Conservation (phyloP, 2,888 invertebrate species). For the Himalopsyche japonica region DNA sequence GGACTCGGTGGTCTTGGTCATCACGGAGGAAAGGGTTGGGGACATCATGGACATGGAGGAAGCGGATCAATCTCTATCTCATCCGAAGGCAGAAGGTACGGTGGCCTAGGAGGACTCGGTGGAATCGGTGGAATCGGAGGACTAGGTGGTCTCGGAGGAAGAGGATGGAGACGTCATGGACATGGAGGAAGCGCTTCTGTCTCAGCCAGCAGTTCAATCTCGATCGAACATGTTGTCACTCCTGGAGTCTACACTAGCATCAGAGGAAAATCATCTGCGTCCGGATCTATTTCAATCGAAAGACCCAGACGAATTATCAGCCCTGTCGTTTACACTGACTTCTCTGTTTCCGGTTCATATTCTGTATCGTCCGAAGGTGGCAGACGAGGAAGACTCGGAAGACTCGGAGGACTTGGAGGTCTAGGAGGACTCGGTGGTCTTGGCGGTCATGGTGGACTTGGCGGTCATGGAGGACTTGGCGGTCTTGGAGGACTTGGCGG, state of each 20-base stretch:
- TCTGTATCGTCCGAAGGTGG: background rate
- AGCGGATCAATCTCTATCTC: background rate
- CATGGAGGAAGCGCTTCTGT: background rate
- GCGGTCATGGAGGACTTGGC: background rate
- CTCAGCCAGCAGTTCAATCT: slow-evolving; percentile 7
- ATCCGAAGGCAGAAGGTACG: background rate
- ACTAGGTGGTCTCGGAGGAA: background rate
- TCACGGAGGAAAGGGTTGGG: background rate
- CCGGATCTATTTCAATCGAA: background rate
- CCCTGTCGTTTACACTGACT: slow-evolving; percentile 7
- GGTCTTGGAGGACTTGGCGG: background rate
- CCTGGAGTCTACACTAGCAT: background rate
- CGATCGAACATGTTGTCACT: background rate
- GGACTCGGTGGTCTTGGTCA: background rate
- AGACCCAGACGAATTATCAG: background rate
- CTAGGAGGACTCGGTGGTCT: background rate
- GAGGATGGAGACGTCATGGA: too few species aligned
- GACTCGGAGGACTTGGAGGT: background rate
- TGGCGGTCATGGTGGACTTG: background rate
- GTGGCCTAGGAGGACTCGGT: background rate
- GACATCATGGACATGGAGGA: slow-evolving; percentile 5
- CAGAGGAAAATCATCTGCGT: background rate
- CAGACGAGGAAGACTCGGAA: background rate
- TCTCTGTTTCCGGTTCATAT: background rate
- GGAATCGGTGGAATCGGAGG: background rate